Evolutionary conservation across 2,113 vertebrate species (phyloP), one percentile per base, ranked within the genome.

Genomic region (Sinosuthora webbiana): DNA sequence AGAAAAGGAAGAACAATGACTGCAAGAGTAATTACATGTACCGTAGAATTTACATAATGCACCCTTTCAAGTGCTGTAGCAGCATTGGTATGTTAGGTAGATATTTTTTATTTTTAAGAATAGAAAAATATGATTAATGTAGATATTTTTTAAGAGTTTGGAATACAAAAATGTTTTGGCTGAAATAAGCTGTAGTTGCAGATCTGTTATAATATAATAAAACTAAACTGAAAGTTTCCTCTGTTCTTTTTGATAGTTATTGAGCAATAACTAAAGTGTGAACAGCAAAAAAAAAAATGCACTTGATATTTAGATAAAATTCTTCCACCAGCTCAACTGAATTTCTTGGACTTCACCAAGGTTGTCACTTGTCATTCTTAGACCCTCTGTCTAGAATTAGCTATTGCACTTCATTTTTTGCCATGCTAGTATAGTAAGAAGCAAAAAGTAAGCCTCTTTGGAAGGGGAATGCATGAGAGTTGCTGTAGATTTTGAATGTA

Each of bases 161-260:
- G 93, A 89, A 97, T 94, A 82, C 44, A 49, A 28, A 91, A 35
- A 67, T 88, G 93, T 96, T 97, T 83, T 68, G 94, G 93, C 87
- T 95, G 87, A 94, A 88, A 92, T 64, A 85, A 89, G 80, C 80
- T 89, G 91, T 94, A 95, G 93, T 80, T 95, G 85, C 94, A 94
- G 86, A 94, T 87, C 95, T 93, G 94, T 96, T 93, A 89, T 96
- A 97, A 97, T 96, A 95, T 75, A 92, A 96, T 95, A 97, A 97
- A 96, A 79, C 37, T 84, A 90, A 90, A 94, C 59, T 96, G 93
- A 95, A 97, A 94, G 64, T 92, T 95, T 96, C 93, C 87, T 96
- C 83, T 86, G 90, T 90, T 77, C 83, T 96, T 96, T 96, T 96
- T 83, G 82, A 94, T 89, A 92, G 93, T 97, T 94, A 95, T 94